Conservation (phyloP, 2,888 invertebrate genomes). For the Diarsia mendica region DNA sequence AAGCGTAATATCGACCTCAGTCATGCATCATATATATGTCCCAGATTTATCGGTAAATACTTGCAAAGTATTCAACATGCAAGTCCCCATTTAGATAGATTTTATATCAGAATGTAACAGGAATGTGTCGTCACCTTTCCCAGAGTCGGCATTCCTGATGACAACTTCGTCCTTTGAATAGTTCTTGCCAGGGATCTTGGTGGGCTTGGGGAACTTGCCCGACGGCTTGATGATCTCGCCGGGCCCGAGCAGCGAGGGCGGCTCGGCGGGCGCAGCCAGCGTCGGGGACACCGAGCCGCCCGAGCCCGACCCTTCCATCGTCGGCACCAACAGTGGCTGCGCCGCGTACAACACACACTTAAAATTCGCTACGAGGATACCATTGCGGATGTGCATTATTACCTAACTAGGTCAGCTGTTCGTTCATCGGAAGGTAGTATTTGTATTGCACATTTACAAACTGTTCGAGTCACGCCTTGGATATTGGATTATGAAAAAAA, state of each 20-base stretch:
- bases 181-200: constrained; percentile 97
- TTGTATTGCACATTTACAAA: constrained; percentile 38
- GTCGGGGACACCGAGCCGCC: constrained; percentile 89
- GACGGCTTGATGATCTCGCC: constrained; percentile 97
- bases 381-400: constrained; percentile 59
- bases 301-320: constrained; percentile 88
- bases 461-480: constrained; percentile 18
- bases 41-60: constrained; percentile 60
- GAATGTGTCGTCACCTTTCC: constrained; percentile 94
- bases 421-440: constrained; percentile 53
- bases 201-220: constrained; percentile 96
- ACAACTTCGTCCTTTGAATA: constrained; percentile 98
- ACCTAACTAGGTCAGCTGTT: constrained; percentile 65
- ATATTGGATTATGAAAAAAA: constrained; percentile 9
- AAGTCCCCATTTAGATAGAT: constrained; percentile 52
- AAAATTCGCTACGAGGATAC: constrained; percentile 23
- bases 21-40: constrained; percentile 77
- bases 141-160: constrained; percentile 98
- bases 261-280: constrained; percentile 90
- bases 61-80: constrained; percentile 54
- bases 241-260: constrained; percentile 92
- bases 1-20: constrained; percentile 73
- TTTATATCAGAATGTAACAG: constrained; percentile 6
- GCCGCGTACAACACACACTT: constrained; percentile 22
- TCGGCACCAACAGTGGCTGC: constrained; percentile 87